A percentile compares a stretch with the other conserved stretches of the same genome.
Conservation (phyloP, 2,888 invertebrate genomes). For the Xylota segnis region DNA sequence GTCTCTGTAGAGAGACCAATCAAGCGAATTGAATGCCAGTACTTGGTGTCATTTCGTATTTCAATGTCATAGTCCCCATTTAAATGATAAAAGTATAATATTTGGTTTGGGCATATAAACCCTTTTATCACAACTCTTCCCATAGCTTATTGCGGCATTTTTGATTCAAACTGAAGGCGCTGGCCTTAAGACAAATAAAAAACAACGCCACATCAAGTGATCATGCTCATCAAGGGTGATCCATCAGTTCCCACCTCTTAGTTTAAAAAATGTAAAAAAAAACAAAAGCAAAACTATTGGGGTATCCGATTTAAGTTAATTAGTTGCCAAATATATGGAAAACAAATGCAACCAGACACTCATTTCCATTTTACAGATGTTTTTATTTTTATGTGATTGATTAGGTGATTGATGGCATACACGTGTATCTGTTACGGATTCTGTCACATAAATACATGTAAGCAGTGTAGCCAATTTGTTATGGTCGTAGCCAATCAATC, state of each 20-base stretch:
- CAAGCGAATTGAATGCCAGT: no score
- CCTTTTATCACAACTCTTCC: no score
- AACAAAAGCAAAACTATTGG: background rate
- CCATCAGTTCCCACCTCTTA: background rate
- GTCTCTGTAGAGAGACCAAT: no score
- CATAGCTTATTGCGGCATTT: no score
- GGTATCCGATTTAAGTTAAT: background rate
- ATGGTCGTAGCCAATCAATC: no score
- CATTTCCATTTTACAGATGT: background rate
- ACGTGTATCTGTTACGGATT: slow-evolving; percentile 6
- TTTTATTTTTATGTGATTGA: background rate
- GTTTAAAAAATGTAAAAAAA: background rate
- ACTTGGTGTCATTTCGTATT: no score
- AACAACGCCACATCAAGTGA: background rate
- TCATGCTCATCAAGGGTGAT: background rate
- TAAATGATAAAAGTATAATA: no score
- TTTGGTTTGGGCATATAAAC: no score
- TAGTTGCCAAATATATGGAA: background rate
- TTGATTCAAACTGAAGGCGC: background rate
- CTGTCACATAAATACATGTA: background rate
- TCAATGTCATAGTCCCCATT: no score
- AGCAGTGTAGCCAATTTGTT: no score
- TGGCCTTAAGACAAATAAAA: background rate
- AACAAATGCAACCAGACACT: background rate
- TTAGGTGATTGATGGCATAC: background rate